Conservation (phyloP, 2,113 vertebrate species). For the Chlorodrepanis virens region DNA sequence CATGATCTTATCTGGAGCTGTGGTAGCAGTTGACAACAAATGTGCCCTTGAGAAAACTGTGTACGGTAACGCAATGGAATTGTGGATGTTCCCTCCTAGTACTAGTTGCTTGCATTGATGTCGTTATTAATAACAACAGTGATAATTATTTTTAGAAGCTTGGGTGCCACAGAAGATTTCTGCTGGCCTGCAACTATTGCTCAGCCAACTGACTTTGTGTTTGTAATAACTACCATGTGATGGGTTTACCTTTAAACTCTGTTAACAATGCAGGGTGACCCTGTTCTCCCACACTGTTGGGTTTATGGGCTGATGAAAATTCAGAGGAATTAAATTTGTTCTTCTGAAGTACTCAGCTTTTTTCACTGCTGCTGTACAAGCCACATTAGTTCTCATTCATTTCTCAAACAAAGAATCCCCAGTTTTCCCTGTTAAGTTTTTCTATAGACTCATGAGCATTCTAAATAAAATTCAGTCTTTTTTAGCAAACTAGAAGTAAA, state of each 20-base stretch:
- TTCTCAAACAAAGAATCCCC: neutral
- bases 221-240: neutral
- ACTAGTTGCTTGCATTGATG: neutral
- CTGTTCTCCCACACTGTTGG: neutral
- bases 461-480: neutral
- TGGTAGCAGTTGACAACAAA: constrained; percentile 66
- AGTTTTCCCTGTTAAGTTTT: neutral
- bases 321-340: constrained; percentile 17
- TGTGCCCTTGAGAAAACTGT: constrained; percentile 68
- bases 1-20: constrained; percentile 65
- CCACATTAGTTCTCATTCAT: neutral
- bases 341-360: constrained; percentile 4
- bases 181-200: constrained; percentile 15
- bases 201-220: constrained; percentile 5
- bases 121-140: constrained; percentile 18
- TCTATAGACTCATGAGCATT: neutral
- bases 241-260: neutral
- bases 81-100: neutral
- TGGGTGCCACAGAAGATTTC: constrained; percentile 19
- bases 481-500: neutral
- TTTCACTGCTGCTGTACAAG: neutral
- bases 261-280: neutral
- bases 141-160: constrained; percentile 5
- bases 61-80: neutral
- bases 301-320: constrained; percentile 32